Evolutionary conservation across 2,888 invertebrate species (phyloP).

Genomic region (Cabera pusaria): DNA sequence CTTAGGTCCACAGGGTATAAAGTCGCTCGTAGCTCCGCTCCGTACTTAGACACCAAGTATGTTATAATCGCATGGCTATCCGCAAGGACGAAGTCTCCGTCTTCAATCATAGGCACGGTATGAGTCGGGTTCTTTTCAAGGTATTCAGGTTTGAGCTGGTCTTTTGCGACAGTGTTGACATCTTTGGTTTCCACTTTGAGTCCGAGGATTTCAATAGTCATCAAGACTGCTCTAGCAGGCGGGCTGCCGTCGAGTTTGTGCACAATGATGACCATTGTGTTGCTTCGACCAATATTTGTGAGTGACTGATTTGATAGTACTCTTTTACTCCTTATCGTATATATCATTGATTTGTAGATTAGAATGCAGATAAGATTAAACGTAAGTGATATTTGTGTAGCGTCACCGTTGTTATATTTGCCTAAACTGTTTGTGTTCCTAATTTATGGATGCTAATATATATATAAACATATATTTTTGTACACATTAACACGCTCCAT

Average conservation of each 20-base stretch:
- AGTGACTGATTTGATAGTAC: neutral
- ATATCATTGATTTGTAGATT: constrained; percentile 7
- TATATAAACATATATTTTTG: no score
- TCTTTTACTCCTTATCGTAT: neutral
- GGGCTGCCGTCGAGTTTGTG: constrained; percentile 44
- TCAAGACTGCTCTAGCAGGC: constrained; percentile 42
- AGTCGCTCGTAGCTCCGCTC: constrained; percentile 40
- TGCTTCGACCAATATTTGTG: neutral
- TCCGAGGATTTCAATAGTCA: constrained; percentile 43
- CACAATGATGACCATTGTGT: constrained; percentile 42
- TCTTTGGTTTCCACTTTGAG: constrained; percentile 38
- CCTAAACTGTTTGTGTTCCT: no score
- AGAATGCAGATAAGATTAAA: no score
- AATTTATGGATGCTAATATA: no score
- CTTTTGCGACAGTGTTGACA: constrained; percentile 33
- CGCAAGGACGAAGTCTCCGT: constrained; percentile 44
- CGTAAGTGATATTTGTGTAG: no score
- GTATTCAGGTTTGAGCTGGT: constrained; percentile 41
- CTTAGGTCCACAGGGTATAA: constrained; percentile 46
- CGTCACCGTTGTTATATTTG: no score
- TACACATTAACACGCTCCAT: no score
- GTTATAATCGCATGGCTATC: constrained; percentile 54
- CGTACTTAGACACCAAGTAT: constrained; percentile 52
- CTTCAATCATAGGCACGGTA: constrained; percentile 49
- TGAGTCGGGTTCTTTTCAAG: constrained; percentile 49